Base-by-base conservation (phyloP, 2,113 vertebrate species). In the Zosterops borbonicus region DNA sequence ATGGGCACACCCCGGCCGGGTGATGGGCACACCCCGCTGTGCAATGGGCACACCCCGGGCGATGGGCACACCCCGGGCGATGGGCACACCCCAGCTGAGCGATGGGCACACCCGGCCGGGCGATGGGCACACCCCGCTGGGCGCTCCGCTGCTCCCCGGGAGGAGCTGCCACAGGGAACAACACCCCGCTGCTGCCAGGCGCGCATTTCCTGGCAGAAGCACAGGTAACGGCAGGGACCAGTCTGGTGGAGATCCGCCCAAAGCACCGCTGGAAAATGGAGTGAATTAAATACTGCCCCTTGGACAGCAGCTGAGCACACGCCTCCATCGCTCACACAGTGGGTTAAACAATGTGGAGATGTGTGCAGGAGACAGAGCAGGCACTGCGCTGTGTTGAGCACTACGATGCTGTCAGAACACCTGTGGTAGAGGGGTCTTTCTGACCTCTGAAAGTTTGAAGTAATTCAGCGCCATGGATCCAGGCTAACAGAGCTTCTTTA, bases 101-200 rank as follows among this genome's bases (percentile, higher is more conserved):
- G 2, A 14, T 50, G 49, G 13, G 5, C 13, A 25, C 24, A 9
- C 13, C 14, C 8, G 9, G 52, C 9, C 18, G 52, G 6, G 52
- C 16, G 3, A 14, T 50, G 49, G 14, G 8, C 13, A 25, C 24
- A 9, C 13, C 14, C 14, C 18, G 52, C 27, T 18, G 52, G 6
- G 28, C 16, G 5, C 23, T 8, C 14, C 0, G 0, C 4, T 17
- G 11, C 23, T 18, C 11, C 16, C 6, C 6, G 1, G 27, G 14
- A 5, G 0, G 5, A 19, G 33, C 22, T 0, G 0, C 13, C 20
- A 2, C 2, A 1, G 0, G 28, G 3, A 19, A 9, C n/a, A 25
- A 2, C 14, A 8, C 7, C 3, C 2, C 6, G 1, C 13, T 17
- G 25, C 5, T 22, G 1, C 21, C 27, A 3, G 16, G 18, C 6